Evolutionary conservation across 2,888 invertebrate species (phyloP).

Genomic region (Folsomia candida): DNA sequence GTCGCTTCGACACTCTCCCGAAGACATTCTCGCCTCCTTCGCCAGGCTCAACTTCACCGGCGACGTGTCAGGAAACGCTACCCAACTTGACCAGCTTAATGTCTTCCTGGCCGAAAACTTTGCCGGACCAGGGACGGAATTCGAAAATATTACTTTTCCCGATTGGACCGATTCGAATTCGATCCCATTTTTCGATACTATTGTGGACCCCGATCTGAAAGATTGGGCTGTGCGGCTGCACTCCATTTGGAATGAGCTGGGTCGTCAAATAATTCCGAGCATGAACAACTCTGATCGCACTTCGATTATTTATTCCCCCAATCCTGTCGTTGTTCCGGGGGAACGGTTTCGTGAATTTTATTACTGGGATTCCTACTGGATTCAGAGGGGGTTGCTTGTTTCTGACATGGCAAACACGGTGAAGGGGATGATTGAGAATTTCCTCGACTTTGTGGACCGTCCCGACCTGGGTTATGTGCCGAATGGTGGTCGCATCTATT

Average conservation of each 20-base stretch:
- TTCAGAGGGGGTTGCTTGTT: conserved; percentile 73
- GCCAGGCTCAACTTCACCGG: conserved; percentile 57
- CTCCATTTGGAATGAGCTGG: conserved; percentile 56
- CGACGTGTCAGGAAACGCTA: conserved; percentile 53
- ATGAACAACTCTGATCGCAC: conserved; percentile 65
- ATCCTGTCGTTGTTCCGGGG: conserved; percentile 68
- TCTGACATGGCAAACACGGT: conserved; percentile 79
- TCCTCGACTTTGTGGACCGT: conserved; percentile 72
- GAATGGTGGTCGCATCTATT: conserved; percentile 87
- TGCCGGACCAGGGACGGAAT: conserved; percentile 32
- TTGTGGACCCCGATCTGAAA: conserved; percentile 67
- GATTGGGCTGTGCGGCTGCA: conserved; percentile 67
- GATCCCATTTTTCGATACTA: conserved; percentile 69
- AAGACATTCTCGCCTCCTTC: conserved; percentile 62
- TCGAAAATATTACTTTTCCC: conserved; percentile 60
- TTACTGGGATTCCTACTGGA: conserved; percentile 95
- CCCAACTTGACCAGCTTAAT: conserved; percentile 43
- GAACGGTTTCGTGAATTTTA: conserved; percentile 67
- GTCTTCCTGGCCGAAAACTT: conserved; percentile 51
- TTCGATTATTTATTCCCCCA: conserved; percentile 58
- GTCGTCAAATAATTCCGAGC: conserved; percentile 68
- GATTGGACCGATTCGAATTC: conserved; percentile 76
- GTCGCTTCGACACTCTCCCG: conserved; percentile 63
- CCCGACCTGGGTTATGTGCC: conserved; percentile 78
- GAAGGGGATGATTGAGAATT: conserved; percentile 78